A percentile compares a stretch with the other conserved stretches of the same genome.
Evolutionary conservation across 2,888 invertebrate species (phyloP).

Genomic region (Campopleginae sp.): DNA sequence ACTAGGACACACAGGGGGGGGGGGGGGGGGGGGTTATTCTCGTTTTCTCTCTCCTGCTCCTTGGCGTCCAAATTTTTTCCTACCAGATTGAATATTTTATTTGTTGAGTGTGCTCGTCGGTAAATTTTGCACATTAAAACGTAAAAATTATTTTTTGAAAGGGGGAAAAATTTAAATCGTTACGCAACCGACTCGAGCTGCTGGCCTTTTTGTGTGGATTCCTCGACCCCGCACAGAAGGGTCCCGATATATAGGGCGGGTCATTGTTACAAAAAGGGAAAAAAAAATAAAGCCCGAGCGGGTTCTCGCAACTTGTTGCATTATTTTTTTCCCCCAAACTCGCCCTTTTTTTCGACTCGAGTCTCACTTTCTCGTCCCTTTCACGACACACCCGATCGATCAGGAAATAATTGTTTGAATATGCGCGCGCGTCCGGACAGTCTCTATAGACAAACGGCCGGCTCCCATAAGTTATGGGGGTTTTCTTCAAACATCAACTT

Average conservation of each 20-base stretch:
- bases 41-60: constrained; percentile 40
- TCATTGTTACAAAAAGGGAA: constrained; percentile 54
- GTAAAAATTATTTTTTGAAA: neutral
- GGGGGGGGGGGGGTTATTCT: constrained; percentile 22
- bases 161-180: constrained; percentile 26
- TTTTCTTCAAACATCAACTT: constrained; percentile 32
- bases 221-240: constrained; percentile 39
- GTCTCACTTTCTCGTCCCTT: constrained; percentile 42
- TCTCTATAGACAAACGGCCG: constrained; percentile 56
- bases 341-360: constrained; percentile 32
- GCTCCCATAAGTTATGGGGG: constrained; percentile 55
- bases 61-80: constrained; percentile 16
- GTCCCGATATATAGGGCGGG: constrained; percentile 20
- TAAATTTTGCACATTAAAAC: neutral
- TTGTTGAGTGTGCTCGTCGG: neutral
- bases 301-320: constrained; percentile 61
- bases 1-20: constrained; percentile 24
- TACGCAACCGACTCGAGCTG: constrained; percentile 29
- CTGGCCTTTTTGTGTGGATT: constrained; percentile 54
- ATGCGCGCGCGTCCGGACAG: neutral
- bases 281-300: constrained; percentile 44
- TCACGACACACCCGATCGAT: constrained; percentile 47
- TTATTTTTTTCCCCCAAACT: constrained; percentile 30
- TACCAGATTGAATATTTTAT: neutral
- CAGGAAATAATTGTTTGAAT: constrained; percentile 11